Conservation (phyloP, 2,797 vertebrate genomes). For the Pelochelys cantorii region DNA sequence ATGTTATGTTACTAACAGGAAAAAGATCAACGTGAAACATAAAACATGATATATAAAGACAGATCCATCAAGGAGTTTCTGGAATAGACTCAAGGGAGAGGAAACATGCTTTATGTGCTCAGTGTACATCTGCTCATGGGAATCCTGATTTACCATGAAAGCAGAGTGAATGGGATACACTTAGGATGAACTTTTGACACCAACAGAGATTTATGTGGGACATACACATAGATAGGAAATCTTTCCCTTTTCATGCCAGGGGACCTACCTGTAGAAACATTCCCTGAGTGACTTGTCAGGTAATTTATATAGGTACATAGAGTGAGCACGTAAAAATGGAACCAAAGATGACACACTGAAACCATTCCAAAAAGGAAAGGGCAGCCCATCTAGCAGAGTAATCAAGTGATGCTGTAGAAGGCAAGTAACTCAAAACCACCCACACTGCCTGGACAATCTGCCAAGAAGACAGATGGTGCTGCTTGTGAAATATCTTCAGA, state of each 20-base stretch:
- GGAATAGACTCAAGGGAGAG: neutral
- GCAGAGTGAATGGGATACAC: neutral
- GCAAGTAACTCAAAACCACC: constrained; percentile 63
- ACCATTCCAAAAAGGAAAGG: constrained; percentile 49
- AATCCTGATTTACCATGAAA: neutral
- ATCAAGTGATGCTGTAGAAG: constrained; percentile 45
- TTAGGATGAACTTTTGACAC: constrained; percentile 28
- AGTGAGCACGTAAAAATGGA: constrained; percentile 34
- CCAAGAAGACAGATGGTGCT: constrained; percentile 75
- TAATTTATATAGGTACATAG: constrained; percentile 20
- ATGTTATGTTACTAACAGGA: neutral
- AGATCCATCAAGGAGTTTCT: neutral
- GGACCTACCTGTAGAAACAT: constrained; percentile 21
- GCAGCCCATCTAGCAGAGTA: constrained; percentile 46
- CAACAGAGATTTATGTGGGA: neutral
- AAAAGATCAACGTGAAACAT: neutral
- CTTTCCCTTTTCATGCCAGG: neutral
- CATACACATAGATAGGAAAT: neutral
- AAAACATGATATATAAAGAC: neutral
- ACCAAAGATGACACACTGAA: constrained; percentile 42
- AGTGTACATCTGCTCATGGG: neutral
- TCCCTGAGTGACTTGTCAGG: constrained; percentile 40
- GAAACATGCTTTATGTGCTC: neutral
- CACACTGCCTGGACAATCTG: constrained; percentile 55
- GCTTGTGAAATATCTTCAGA: constrained; percentile 76